phyloP scores from a whole-genome alignment of 2,797 vertebrate species.

The Scolopax rusticola region DNA sequence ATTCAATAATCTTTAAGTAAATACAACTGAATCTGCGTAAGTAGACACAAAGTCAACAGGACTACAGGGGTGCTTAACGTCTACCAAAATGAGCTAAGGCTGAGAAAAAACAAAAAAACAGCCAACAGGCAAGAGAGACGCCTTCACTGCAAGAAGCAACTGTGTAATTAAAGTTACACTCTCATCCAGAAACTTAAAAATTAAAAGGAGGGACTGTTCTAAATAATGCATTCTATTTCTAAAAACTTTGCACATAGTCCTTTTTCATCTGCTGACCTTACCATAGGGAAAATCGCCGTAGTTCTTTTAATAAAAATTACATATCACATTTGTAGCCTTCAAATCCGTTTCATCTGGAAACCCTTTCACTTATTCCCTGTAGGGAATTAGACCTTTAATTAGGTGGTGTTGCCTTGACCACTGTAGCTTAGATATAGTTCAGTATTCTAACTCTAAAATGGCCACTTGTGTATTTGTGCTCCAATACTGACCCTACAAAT shows the following conservation, averaged over 20 bases:
- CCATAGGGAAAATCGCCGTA: constrained; percentile 10
- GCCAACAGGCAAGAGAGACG: neutral
- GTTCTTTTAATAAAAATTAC: constrained; percentile 60
- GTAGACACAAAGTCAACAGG: neutral
- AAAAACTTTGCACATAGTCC: constrained; percentile 21
- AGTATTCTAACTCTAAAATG: constrained; percentile 55
- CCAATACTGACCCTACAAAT: constrained; percentile 33
- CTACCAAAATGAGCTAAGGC: neutral
- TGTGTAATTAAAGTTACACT: constrained; percentile 3
- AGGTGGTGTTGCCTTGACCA: constrained; percentile 67
- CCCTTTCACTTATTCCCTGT: constrained; percentile 55
- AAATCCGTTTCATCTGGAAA: constrained; percentile 10
- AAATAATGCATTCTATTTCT: constrained; percentile 43
- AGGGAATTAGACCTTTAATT: constrained; percentile 63
- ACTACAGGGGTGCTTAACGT: neutral
- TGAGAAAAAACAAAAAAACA: neutral
- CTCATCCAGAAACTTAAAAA: constrained; percentile 13
- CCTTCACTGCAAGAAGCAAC: constrained; percentile 4
- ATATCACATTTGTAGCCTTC: constrained; percentile 42
- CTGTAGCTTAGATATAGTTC: constrained; percentile 56
- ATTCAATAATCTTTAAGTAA: neutral
- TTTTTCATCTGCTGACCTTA: constrained; percentile 54
- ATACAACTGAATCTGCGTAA: neutral
- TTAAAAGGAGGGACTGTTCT: neutral
- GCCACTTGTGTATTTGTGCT: constrained; percentile 38